These are phyloP conservation scores for Macrosteles quadrilineatus DNA, from an alignment of 1,140 invertebrate genomes.

Conservation along the genomic window DNA sequence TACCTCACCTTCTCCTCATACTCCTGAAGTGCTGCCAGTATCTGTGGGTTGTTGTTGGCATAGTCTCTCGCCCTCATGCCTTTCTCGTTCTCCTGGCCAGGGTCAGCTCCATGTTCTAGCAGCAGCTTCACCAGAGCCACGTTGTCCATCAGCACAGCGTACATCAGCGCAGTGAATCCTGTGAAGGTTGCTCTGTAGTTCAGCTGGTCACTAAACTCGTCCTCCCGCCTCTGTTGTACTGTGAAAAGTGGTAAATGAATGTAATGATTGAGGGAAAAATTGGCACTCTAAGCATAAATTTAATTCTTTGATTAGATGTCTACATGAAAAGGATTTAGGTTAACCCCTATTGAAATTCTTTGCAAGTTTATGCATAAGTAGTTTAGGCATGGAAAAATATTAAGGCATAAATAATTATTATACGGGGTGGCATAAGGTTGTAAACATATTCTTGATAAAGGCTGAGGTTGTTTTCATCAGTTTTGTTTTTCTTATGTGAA, in stretches of 20 bases:
- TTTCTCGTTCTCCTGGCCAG: conserved; percentile 72
- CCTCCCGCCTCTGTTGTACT: conserved; percentile 70
- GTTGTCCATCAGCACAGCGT: conserved; percentile 79
- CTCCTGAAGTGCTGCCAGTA: conserved; percentile 34
- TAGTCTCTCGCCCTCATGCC: conserved; percentile 80
- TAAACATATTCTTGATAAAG: too few species aligned
- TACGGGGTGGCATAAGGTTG: too few species aligned
- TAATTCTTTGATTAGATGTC: not conserved
- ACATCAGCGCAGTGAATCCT: conserved; percentile 88
- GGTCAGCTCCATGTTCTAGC: conserved; percentile 69
- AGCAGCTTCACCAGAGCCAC: conserved; percentile 59
- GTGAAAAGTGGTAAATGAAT: conserved; percentile 4
- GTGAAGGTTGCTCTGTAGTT: conserved; percentile 66
- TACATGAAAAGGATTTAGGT: conserved; percentile 1
- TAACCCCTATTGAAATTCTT: not conserved
- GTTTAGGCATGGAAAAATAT: too few species aligned
- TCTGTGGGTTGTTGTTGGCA: conserved; percentile 53
- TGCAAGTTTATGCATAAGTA: too few species aligned
- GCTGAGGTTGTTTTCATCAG: too few species aligned
- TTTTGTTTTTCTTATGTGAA: too few species aligned
- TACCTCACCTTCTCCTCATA: conserved; percentile 27
- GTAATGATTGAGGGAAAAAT: not conserved
- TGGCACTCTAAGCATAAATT: not conserved
- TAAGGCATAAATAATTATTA: too few species aligned
- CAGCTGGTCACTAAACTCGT: conserved; percentile 76